Evolutionary conservation across 2,888 invertebrate species (phyloP).

Genomic region (Nomada flava): DNA sequence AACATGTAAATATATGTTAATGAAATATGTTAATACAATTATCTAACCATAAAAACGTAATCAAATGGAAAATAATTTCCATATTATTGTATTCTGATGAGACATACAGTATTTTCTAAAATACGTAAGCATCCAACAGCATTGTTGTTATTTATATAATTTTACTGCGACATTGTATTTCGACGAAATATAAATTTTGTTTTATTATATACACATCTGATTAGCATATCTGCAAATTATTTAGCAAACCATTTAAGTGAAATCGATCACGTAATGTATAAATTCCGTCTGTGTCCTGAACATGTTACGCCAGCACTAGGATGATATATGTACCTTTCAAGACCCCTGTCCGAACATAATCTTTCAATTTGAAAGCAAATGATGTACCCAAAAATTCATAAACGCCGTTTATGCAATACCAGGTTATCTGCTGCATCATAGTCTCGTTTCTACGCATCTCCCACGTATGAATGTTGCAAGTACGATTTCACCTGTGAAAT

Average conservation of each 20-base stretch:
- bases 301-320: constrained; percentile 13
- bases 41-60: not conserved
- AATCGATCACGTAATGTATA: constrained; percentile 51
- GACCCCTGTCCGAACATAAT: constrained; percentile 27
- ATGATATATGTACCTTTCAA: not conserved
- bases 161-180: not conserved
- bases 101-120: not conserved
- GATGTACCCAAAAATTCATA: constrained; percentile 15
- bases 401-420: constrained; percentile 19
- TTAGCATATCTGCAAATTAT: not conserved
- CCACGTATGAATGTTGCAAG: not conserved
- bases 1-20: not conserved
- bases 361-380: constrained; percentile 26
- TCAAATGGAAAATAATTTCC: too few species aligned
- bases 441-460: not conserved
- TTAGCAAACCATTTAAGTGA: constrained; percentile 28
- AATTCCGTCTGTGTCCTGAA: not conserved
- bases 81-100: too few species aligned
- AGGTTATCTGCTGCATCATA: not conserved
- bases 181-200: not conserved
- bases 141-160: not conserved
- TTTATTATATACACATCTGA: not conserved
- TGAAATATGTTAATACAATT: not conserved
- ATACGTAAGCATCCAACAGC: not conserved
- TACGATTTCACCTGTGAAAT: too few species aligned